Evolutionary conservation across 2,888 invertebrate species (phyloP).

Genomic region (Athetis lepigone): DNA sequence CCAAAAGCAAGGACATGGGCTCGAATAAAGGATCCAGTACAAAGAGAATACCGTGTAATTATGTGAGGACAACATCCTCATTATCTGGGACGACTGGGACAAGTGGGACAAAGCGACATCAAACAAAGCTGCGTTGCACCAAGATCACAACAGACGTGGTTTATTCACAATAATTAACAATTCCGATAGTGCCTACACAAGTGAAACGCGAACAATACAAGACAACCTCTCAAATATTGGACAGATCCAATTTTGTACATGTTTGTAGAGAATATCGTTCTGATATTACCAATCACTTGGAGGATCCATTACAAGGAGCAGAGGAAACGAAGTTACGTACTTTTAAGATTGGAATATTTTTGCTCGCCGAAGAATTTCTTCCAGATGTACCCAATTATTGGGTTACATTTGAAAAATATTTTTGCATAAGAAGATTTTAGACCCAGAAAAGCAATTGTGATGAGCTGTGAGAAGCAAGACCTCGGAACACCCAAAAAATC

Average conservation of each 20-base stretch:
- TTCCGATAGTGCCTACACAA: slow-evolving; percentile 4
- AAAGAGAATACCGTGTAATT: slow-evolving; percentile 29
- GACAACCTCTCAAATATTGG: slow-evolving; percentile 24
- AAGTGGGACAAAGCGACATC: slow-evolving; percentile 5
- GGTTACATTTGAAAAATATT: slow-evolving; percentile 24
- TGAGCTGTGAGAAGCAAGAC: not conserved
- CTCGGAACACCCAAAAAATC: slow-evolving; percentile 20
- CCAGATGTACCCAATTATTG: slow-evolving; percentile 40
- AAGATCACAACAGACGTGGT: not conserved
- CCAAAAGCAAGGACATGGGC: slow-evolving; percentile 1
- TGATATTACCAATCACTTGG: slow-evolving; percentile 44
- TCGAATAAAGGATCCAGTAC: slow-evolving; percentile 14
- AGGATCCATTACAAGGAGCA: slow-evolving; percentile 39
- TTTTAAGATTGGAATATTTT: slow-evolving; percentile 40
- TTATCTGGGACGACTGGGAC: slow-evolving; percentile 11
- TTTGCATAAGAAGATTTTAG: not conserved
- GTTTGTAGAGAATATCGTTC: slow-evolving; percentile 36
- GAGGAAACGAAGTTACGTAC: slow-evolving; percentile 38
- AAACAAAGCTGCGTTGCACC: slow-evolving; percentile 36
- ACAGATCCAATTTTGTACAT: slow-evolving; percentile 38
- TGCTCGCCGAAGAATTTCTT: not conserved
- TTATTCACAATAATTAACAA: slow-evolving; percentile 14
- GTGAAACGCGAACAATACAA: slow-evolving; percentile 23
- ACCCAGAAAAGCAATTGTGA: slow-evolving; percentile 9
- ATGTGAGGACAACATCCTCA: slow-evolving; percentile 27